Conservation (phyloP, 2,113 vertebrate genomes). For the Clupea harengus region DNA sequence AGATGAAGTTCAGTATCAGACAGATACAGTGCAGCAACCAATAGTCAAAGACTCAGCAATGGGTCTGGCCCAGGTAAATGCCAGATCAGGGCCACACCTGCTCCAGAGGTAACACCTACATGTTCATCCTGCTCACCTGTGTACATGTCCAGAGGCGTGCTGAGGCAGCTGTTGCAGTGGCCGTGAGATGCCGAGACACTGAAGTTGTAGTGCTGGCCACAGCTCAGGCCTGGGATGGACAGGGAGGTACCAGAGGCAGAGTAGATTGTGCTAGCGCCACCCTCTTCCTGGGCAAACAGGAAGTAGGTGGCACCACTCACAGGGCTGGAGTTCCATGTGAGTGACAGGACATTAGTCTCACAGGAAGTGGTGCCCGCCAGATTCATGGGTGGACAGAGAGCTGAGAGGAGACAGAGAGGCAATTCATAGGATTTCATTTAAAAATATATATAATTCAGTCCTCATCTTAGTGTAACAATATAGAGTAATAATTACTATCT, state of each 20-base stretch:
- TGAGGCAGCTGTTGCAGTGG: constrained; percentile 55
- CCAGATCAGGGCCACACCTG: too few relatives aligned
- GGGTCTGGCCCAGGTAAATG: too few relatives aligned
- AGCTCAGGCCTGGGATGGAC: constrained; percentile 45
- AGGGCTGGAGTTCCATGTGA: constrained; percentile 54
- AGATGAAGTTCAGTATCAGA: too few relatives aligned
- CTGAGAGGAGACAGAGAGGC: constrained; percentile 39
- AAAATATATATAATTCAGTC: too few relatives aligned
- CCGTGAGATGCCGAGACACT: constrained; percentile 46
- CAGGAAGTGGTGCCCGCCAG: constrained; percentile 51
- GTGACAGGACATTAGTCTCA: constrained; percentile 43
- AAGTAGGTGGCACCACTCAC: constrained; percentile 42
- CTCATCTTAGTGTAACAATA: too few relatives aligned
- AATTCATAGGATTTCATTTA: background rate
- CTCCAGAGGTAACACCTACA: too few relatives aligned
- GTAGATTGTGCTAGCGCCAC: background rate
- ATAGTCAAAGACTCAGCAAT: too few relatives aligned
- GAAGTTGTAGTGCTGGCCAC: constrained; percentile 58
- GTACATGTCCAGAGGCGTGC: constrained; percentile 43
- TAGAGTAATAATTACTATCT: too few relatives aligned
- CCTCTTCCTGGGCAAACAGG: constrained; percentile 39
- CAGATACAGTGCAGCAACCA: too few relatives aligned
- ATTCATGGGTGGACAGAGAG: constrained; percentile 55
- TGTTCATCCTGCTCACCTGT: constrained; percentile 51
- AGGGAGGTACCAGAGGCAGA: constrained; percentile 39